A percentile compares a stretch with the other conserved stretches of the same genome.
These are phyloP conservation scores for Deroplatys truncata DNA, from an alignment of 2,888 invertebrate species.

Conservation along the genomic window DNA sequence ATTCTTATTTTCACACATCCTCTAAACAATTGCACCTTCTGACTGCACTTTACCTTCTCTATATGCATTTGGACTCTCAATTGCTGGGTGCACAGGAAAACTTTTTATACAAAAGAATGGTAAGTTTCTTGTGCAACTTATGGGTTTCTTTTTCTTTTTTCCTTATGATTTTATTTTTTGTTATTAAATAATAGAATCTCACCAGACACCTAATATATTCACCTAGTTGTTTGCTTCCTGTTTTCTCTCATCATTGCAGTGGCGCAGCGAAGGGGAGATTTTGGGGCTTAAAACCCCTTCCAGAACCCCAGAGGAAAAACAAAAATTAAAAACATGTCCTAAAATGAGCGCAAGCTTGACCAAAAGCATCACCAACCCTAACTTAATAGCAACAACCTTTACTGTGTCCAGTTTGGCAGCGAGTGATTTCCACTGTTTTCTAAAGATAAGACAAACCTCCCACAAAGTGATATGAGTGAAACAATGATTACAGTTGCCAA, in stretches of 20 bases:
- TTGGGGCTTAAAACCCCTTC: too few species aligned
- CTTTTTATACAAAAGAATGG: constrained; percentile 35
- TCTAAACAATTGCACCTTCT: constrained; percentile 32
- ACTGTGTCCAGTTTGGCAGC: too few species aligned
- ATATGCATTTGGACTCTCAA: constrained; percentile 34
- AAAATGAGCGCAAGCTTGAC: too few species aligned
- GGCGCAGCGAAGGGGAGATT: neutral
- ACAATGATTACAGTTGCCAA: too few species aligned
- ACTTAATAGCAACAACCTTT: too few species aligned
- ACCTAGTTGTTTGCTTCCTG: constrained; percentile 27
- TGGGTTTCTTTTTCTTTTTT: constrained; percentile 29
- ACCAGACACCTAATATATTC: constrained; percentile 27
- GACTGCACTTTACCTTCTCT: constrained; percentile 33
- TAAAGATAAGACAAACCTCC: too few species aligned
- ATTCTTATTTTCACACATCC: constrained; percentile 16
- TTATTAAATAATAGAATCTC: constrained; percentile 24
- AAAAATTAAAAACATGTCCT: too few species aligned
- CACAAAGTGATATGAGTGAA: too few species aligned
- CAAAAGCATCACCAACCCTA: too few species aligned
- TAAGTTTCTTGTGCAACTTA: constrained; percentile 33
- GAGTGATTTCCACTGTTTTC: too few species aligned
- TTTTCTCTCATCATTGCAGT: neutral
- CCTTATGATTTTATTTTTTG: constrained; percentile 25
- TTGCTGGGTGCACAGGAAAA: constrained; percentile 34
- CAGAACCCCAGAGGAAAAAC: too few species aligned